These are phyloP conservation scores for Thalpophila matura DNA, from an alignment of 2,888 invertebrate genomes.

Conservation along the genomic window DNA sequence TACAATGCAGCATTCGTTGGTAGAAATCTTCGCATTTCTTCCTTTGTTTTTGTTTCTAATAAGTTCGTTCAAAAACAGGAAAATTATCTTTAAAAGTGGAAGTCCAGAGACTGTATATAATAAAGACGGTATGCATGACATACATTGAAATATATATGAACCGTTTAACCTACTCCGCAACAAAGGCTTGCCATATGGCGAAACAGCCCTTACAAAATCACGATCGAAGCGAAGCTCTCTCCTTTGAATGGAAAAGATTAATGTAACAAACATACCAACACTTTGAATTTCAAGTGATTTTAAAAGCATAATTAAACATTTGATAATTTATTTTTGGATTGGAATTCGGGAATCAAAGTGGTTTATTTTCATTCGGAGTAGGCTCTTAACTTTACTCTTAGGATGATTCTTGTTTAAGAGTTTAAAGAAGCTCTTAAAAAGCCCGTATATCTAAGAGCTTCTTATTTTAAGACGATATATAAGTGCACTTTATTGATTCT, in stretches of 20 bases:
- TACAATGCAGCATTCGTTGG: conserved; percentile 2
- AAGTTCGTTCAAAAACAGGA: background rate
- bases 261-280: conserved; percentile 34
- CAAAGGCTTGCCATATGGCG: conserved; percentile 54
- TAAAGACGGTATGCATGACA: conserved; percentile 13
- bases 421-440: conserved; percentile 20
- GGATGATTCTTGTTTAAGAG: conserved; percentile 19
- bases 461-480: conserved; percentile 7
- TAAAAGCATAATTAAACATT: conserved; percentile 50
- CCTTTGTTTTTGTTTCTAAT: background rate
- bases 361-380: conserved; percentile 31
- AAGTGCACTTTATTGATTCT: background rate
- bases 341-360: conserved; percentile 42
- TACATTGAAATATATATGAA: conserved; percentile 7
- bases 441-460: conserved; percentile 13
- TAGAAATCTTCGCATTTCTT: too few relatives aligned
- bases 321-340: conserved; percentile 52
- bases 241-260: conserved; percentile 52
- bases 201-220: conserved; percentile 30
- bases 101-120: background rate
- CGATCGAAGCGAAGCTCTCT: conserved; percentile 45
- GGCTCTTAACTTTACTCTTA: conserved; percentile 26
- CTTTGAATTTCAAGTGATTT: conserved; percentile 51
- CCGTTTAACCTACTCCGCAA: conserved; percentile 30
- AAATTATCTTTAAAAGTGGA: background rate